A percentile compares a stretch with the other conserved stretches of the same genome.
phyloP scores from a whole-genome alignment of 2,888 invertebrate species.

The Octonoba sinensis region DNA sequence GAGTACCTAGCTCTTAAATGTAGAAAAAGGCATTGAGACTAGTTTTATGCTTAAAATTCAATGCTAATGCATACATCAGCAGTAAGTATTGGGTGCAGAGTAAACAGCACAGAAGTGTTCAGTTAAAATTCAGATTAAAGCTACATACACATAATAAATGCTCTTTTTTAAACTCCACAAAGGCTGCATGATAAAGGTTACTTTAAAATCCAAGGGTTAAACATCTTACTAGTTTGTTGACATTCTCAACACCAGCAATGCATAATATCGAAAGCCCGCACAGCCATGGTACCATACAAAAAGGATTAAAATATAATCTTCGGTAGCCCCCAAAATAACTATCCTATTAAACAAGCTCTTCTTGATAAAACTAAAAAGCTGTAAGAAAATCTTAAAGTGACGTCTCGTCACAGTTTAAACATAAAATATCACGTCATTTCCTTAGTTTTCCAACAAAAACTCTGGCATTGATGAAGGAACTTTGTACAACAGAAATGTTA shows the following conservation, averaged over 20 bases:
- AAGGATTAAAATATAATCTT: conserved; percentile 62
- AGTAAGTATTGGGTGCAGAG: conserved; percentile 57
- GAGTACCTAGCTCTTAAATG: conserved; percentile 57
- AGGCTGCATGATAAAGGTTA: conserved; percentile 62
- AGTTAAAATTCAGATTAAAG: conserved; percentile 62
- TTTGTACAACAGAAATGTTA: conserved; percentile 58
- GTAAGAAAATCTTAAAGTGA: conserved; percentile 59
- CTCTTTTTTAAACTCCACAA: conserved; percentile 59
- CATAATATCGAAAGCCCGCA: conserved; percentile 62
- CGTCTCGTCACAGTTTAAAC: conserved; percentile 61
- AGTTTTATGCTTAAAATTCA: conserved; percentile 59
- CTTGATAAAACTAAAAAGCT: conserved; percentile 60
- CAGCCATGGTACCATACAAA: conserved; percentile 58
- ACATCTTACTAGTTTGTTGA: conserved; percentile 55
- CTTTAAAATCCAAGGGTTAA: conserved; percentile 62
- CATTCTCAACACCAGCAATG: conserved; percentile 52
- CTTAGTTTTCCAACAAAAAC: conserved; percentile 49
- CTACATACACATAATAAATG: conserved; percentile 61
- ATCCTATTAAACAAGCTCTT: conserved; percentile 62
- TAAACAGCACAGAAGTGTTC: conserved; percentile 60
- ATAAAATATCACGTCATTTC: conserved; percentile 63
- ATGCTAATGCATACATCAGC: conserved; percentile 59
- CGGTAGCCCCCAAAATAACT: conserved; percentile 62
- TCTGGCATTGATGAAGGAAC: conserved; percentile 54
- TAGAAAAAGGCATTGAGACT: conserved; percentile 58